Percentiles rank a stretch among this genome's conserved stretches.
phyloP scores from a whole-genome alignment of 2,888 invertebrate genomes.

The Lasioglossum lativentre region DNA sequence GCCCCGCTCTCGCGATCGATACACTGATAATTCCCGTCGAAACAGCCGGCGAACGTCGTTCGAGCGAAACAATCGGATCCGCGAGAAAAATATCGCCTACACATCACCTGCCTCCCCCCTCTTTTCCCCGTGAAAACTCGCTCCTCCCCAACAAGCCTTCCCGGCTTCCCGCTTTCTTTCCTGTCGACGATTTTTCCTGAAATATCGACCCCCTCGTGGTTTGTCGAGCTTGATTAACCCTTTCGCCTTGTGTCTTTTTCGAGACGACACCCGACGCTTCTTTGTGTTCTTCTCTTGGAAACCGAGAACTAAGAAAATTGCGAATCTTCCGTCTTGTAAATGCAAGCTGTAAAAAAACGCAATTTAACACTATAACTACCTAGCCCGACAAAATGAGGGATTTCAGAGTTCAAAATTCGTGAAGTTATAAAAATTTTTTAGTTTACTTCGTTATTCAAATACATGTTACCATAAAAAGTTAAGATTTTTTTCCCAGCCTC shows the following conservation, averaged over 20 bases:
- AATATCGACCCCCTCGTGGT: background rate
- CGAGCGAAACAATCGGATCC: conserved; percentile 45
- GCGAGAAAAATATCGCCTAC: conserved; percentile 21
- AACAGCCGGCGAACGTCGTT: conserved; percentile 54
- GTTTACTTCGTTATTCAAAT: no score
- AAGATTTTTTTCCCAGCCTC: no score
- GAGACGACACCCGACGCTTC: background rate
- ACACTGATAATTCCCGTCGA: conserved; percentile 29
- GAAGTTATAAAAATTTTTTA: no score
- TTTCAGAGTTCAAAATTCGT: no score
- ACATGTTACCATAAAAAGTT: no score
- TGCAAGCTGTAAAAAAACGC: background rate
- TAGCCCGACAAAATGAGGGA: no score
- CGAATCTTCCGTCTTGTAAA: background rate
- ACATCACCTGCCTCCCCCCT: background rate
- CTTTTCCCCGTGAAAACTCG: no score
- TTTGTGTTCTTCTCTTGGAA: background rate
- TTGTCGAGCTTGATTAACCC: background rate
- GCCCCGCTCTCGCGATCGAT: conserved; percentile 18
- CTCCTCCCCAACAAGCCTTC: no score
- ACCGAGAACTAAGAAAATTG: background rate
- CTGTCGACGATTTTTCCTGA: background rate
- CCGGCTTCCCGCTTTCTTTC: no score
- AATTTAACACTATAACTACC: no score
- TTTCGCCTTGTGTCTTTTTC: background rate